Evolutionary conservation across 2,113 vertebrate genomes (phyloP), one percentile per base, ranked within the genome.

Genomic region (Paradoxurus hermaphroditus): DNA sequence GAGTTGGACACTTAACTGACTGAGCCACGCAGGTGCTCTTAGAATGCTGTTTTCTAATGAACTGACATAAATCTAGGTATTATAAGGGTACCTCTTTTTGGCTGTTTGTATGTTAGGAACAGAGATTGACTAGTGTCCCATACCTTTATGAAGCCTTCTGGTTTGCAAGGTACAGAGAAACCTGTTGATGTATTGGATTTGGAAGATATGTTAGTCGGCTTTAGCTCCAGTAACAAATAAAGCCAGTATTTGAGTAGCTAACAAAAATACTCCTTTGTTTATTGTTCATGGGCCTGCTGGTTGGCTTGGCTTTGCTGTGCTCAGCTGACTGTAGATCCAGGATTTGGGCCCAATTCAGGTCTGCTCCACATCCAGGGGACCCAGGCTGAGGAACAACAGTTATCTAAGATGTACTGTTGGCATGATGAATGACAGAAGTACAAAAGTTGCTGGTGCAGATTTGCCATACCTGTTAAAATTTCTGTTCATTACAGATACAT

Each of bases 1-100:
- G 56, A 59, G 56, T 59, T 59, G 56, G 21, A 23, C 56, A 59
- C 56, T 59, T 59, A 59, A 23, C 56, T 21, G 23, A 23, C 21
- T 23, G 21, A 59, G 56, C 56, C 21, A 59, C 21, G 19, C 56
- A 23, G 56, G 56, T 0, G 56, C 56, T 23, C 56, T 21, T 23
- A 59, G 56, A 21, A 59, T 16, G 72, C 7, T 85, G 7, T 97
- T 97, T 98, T 96, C 39, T 83, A 94, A 83, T 46, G 68, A 89
- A 72, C 62, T 92, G 70, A 65, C 18, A 3, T 29, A 73, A 49
- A 49, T 67, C 29, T 70, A 49, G 29, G 16, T 72, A 77, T 87
- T 96, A 82, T 78, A 72, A 92, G 21, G 41, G 5, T 23, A 56
- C 27, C 23, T 90, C 41, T 91, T 81, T 78, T 90, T 68, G 15